Evolutionary conservation across 2,888 invertebrate species (phyloP).

Genomic region (Atrina japonica): DNA sequence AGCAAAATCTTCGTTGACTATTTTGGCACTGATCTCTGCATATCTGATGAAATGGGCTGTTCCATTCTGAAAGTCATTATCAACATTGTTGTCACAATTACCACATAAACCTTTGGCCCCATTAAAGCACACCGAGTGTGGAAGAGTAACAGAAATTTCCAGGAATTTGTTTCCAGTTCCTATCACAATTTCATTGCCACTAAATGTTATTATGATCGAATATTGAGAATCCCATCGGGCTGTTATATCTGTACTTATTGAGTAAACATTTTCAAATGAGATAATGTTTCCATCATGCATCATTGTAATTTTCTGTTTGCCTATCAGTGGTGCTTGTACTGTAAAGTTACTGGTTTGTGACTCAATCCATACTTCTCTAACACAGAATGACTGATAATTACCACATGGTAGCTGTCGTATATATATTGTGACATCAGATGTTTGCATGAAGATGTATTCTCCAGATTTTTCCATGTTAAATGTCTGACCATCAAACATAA

Average conservation of each 20-base stretch:
- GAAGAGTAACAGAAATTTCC: conserved; percentile 3
- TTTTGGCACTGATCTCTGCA: conserved; percentile 29
- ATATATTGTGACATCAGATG: conserved; percentile 42
- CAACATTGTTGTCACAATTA: conserved; percentile 59
- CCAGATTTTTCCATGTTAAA: conserved; percentile 51
- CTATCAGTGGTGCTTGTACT: conserved; percentile 46
- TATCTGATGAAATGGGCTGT: conserved; percentile 10
- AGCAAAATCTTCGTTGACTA: conserved; percentile 38
- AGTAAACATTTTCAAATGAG: conserved; percentile 11
- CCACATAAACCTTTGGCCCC: conserved; percentile 58
- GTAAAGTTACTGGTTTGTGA: conserved; percentile 47
- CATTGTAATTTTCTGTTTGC: conserved; percentile 33
- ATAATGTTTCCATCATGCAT: conserved; percentile 45
- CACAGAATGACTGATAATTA: conserved; percentile 42
- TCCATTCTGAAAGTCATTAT: conserved; percentile 59
- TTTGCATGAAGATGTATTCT: conserved; percentile 49
- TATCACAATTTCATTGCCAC: conserved; percentile 14
- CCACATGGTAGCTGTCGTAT: conserved; percentile 56
- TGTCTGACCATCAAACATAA: conserved; percentile 58
- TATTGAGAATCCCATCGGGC: conserved; percentile 5
- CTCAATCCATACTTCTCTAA: conserved; percentile 58
- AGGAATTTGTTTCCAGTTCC: conserved; percentile 1
- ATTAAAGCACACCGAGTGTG: conserved; percentile 25
- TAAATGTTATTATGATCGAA: conserved; percentile 10
- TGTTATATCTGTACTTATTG: not conserved